phyloP scores from a whole-genome alignment of 2,888 invertebrate genomes.

The Nymphalis c-album region DNA sequence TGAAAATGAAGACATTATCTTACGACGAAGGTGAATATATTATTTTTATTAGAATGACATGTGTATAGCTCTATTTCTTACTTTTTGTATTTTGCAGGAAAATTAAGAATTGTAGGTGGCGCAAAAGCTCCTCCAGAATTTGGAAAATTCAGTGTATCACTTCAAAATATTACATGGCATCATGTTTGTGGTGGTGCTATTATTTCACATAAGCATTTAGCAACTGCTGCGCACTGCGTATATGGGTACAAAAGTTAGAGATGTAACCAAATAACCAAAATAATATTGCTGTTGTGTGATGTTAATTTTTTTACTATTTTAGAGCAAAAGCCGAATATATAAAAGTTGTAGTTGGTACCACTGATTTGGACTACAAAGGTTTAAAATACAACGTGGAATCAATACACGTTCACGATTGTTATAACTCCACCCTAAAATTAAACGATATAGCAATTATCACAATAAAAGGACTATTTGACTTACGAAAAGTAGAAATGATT shows the following conservation, averaged over 20 bases:
- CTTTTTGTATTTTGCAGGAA: constrained; percentile 27
- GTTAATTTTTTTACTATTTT: constrained; percentile 34
- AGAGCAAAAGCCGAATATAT: constrained; percentile 61
- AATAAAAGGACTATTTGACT: constrained; percentile 54
- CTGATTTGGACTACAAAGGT: constrained; percentile 59
- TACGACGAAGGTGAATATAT: constrained; percentile 8
- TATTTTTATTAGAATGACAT: background rate
- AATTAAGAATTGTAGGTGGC: constrained; percentile 62
- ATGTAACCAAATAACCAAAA: background rate
- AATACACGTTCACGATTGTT: constrained; percentile 54
- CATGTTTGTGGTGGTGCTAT: constrained; percentile 74
- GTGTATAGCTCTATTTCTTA: background rate
- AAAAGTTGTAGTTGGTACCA: constrained; percentile 63
- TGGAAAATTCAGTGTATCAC: constrained; percentile 65
- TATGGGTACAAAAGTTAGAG: constrained; percentile 32
- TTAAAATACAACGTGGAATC: constrained; percentile 48
- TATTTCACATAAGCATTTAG: constrained; percentile 58
- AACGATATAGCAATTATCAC: constrained; percentile 68
- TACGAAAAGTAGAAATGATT: constrained; percentile 48
- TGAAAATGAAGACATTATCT: constrained; percentile 7
- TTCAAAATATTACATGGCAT: constrained; percentile 64
- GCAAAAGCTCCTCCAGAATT: constrained; percentile 53
- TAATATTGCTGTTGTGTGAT: background rate
- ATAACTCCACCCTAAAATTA: constrained; percentile 48
- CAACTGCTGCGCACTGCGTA: constrained; percentile 73